phyloP scores from a whole-genome alignment of 2,888 invertebrate genomes.

The Sphaerophoria rueppellii region DNA sequence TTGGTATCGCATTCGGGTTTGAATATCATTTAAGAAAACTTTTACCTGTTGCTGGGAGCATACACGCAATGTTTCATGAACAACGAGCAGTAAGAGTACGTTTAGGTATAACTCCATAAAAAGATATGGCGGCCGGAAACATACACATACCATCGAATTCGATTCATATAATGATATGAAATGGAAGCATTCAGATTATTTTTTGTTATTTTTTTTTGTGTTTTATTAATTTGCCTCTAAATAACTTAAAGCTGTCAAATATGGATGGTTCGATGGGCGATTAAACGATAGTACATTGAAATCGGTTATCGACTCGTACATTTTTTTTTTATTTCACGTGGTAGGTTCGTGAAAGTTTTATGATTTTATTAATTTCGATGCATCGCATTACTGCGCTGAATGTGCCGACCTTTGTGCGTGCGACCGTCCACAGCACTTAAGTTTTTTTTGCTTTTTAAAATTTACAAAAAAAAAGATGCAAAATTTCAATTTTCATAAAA shows the following conservation, averaged over 20 bases:
- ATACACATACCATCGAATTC: neutral
- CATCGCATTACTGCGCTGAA: neutral
- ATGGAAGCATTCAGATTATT: slow-evolving; percentile 45
- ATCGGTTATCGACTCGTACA: slow-evolving; percentile 24
- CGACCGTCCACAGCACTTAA: slow-evolving; percentile 22
- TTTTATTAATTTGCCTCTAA: slow-evolving; percentile 18
- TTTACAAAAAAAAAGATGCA: slow-evolving; percentile 14
- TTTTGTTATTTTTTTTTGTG: neutral
- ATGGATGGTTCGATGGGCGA: slow-evolving; percentile 53
- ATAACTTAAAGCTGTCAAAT: slow-evolving; percentile 34
- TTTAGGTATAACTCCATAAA: neutral
- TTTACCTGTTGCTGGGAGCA: slow-evolving; percentile 44
- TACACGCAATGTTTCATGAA: slow-evolving; percentile 16
- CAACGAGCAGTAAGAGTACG: neutral
- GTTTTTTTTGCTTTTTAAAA: slow-evolving; percentile 6
- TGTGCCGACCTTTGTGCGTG: slow-evolving; percentile 59
- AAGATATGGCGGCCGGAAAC: slow-evolving; percentile 23
- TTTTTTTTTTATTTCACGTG: slow-evolving; percentile 27
- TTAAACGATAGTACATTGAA: slow-evolving; percentile 49
- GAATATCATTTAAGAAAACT: neutral
- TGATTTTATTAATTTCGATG: slow-evolving; percentile 56
- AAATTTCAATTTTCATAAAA: slow-evolving; percentile 49
- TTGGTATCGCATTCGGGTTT: slow-evolving; percentile 37
- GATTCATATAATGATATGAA: slow-evolving; percentile 15
- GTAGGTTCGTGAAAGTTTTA: slow-evolving; percentile 64